These are phyloP conservation scores for Connochaetes taurinus DNA, from an alignment of 2,113 vertebrate genomes.

Conservation along the genomic window DNA sequence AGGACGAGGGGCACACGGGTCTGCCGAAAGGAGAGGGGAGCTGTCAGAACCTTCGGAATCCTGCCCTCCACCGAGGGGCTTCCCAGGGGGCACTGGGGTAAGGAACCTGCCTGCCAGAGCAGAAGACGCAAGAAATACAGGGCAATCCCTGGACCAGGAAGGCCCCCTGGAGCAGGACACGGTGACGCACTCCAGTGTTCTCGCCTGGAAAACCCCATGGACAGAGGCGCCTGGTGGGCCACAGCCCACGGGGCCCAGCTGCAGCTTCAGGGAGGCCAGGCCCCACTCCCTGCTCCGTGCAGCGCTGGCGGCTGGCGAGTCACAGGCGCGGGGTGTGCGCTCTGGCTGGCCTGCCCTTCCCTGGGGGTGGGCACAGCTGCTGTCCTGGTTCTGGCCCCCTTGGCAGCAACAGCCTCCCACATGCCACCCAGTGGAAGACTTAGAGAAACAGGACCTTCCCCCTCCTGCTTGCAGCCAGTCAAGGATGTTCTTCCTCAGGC, in stretches of 20 bases:
- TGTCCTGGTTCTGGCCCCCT: not conserved
- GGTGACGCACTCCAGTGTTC: not conserved
- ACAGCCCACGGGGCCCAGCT: not conserved
- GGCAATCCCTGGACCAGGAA: not conserved
- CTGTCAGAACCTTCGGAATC: not conserved
- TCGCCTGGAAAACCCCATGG: not conserved
- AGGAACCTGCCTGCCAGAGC: not conserved
- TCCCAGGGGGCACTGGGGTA: not conserved
- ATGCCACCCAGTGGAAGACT: fast-evolving
- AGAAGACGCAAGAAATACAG: not conserved
- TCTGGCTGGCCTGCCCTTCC: not conserved
- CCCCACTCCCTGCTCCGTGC: not conserved
- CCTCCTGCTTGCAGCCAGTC: not conserved
- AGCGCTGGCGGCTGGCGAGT: not conserved
- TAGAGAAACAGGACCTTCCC: not conserved
- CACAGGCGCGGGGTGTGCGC: fast-evolving
- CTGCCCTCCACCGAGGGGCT: not conserved
- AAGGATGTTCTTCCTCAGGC: not conserved
- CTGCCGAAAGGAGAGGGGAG: not conserved
- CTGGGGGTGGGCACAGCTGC: not conserved
- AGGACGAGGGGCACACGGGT: fast-evolving
- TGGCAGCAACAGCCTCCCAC: not conserved
- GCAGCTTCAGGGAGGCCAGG: not conserved
- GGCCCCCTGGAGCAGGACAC: not conserved
- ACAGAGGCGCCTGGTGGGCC: not conserved